A percentile compares a stretch with the other conserved stretches of the same genome.
Evolutionary conservation across 2,113 vertebrate species (phyloP).

Genomic region (Sprattus sprattus): DNA sequence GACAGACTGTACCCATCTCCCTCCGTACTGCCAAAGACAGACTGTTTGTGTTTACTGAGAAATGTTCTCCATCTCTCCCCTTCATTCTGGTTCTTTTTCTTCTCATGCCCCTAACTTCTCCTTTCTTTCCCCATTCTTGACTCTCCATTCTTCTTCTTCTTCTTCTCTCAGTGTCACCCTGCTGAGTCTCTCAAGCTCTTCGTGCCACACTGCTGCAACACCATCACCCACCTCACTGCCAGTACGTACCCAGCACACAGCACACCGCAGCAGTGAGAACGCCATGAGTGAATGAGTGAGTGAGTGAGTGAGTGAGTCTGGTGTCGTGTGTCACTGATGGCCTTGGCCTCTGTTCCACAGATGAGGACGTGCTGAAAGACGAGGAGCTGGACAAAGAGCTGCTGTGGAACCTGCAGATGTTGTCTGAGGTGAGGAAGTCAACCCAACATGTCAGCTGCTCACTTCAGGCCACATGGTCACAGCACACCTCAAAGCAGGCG

Average conservation of each 20-base stretch:
- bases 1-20: too few species aligned
- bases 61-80: not conserved
- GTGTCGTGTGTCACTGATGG: constrained; percentile 34
- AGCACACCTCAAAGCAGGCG: too few species aligned
- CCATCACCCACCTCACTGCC: constrained; percentile 89
- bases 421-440: constrained; percentile 86
- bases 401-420: constrained; percentile 93
- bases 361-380: constrained; percentile 92
- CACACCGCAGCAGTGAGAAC: not conserved
- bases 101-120: not conserved
- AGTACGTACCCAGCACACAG: constrained; percentile 77
- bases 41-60: not conserved
- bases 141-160: not conserved
- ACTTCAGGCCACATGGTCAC: too few species aligned
- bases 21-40: too few species aligned
- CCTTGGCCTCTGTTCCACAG: constrained; percentile 59
- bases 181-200: constrained; percentile 91
- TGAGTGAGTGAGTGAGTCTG: not conserved
- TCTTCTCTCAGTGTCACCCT: constrained; percentile 70
- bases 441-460: not conserved
- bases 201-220: constrained; percentile 91
- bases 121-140: not conserved
- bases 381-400: constrained; percentile 97
- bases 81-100: not conserved
- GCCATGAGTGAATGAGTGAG: not conserved